Evolutionary conservation across 2,797 vertebrate genomes (phyloP).

Genomic region (Peromyscus aztecus): DNA sequence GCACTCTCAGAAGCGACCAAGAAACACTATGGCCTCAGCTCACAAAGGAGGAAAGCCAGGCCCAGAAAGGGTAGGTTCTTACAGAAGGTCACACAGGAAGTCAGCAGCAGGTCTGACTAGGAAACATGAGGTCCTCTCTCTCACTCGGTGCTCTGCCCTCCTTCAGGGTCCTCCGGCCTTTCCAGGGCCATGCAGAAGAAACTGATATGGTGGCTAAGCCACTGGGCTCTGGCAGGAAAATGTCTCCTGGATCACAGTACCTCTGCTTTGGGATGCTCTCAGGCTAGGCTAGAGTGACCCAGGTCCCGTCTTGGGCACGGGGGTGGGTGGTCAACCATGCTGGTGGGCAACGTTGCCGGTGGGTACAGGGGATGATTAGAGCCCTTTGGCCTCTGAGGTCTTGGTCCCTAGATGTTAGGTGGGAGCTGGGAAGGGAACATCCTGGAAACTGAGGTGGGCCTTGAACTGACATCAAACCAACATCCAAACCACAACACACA

Average conservation of each 20-base stretch:
- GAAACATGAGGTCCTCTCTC: neutral
- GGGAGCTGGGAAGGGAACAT: conserved; percentile 15
- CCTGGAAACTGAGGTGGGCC: conserved; percentile 15
- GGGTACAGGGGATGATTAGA: neutral
- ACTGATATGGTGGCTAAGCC: neutral
- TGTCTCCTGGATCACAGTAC: neutral
- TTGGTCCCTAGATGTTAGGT: conserved; percentile 41
- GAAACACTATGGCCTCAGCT: neutral
- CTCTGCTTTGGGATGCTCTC: conserved; percentile 23
- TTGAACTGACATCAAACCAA: neutral
- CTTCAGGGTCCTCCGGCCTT: neutral
- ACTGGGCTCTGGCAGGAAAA: neutral
- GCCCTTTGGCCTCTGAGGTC: conserved; percentile 17
- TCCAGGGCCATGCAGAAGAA: neutral
- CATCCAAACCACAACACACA: conserved; percentile 55
- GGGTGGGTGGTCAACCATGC: neutral
- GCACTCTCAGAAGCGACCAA: neutral
- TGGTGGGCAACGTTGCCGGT: neutral
- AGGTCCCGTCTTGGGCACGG: neutral
- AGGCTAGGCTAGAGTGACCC: neutral
- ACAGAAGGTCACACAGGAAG: neutral
- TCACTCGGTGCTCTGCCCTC: too few relatives aligned
- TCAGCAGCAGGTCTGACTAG: neutral
- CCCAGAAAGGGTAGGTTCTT: neutral
- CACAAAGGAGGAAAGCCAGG: neutral